A percentile compares a stretch with the other conserved stretches of the same genome.
Conservation (phyloP, 2,888 invertebrate genomes). For the Drosophila seclusa region DNA sequence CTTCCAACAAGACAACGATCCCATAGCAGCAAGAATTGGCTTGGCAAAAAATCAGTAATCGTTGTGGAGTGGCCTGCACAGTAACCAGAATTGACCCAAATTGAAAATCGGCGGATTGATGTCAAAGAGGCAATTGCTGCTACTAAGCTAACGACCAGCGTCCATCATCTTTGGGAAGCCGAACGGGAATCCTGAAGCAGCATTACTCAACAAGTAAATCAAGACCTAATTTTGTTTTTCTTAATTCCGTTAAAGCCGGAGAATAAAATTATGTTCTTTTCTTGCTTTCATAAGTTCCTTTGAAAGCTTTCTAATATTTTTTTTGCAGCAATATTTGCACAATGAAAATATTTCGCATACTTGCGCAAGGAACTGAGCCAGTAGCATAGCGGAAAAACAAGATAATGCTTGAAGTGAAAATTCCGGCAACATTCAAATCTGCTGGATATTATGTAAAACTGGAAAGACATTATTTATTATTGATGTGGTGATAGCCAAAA, state of each 20-base stretch:
- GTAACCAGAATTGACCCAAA: background rate
- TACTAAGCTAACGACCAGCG: background rate
- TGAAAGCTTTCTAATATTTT: background rate
- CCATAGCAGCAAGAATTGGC: background rate
- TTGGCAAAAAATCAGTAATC: background rate
- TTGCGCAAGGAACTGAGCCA: background rate
- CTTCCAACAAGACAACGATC: background rate
- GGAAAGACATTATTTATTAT: background rate
- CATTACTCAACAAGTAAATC: background rate
- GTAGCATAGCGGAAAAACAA: background rate
- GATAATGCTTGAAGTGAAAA: background rate
- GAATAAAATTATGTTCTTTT: background rate
- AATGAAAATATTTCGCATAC: background rate
- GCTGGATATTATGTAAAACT: background rate
- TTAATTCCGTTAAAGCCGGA: background rate
- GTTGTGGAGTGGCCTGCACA: no score
- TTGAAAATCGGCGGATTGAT: background rate
- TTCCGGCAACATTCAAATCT: background rate
- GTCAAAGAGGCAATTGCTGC: background rate
- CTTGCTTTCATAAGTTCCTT: background rate
- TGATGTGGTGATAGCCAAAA: background rate
- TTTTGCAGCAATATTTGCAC: background rate
- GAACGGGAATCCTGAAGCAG: background rate
- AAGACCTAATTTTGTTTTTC: background rate
- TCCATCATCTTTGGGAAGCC: background rate